These are phyloP conservation scores for Cephalopterus ornatus DNA, from an alignment of 2,113 vertebrate species.

Conservation along the genomic window DNA sequence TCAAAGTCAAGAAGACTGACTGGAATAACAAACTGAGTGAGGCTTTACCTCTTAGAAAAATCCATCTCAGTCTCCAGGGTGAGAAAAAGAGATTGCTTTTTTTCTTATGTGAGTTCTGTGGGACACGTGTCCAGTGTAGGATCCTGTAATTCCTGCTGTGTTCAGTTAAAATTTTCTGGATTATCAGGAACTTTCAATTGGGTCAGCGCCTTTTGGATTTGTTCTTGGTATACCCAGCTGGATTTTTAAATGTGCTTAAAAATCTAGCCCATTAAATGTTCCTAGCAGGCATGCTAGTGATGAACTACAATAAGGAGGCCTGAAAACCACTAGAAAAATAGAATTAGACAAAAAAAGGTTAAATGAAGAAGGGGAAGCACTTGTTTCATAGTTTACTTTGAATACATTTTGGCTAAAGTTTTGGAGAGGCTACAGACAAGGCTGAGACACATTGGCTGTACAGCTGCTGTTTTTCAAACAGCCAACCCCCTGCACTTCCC, in stretches of 20 bases:
- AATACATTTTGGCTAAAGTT: background rate
- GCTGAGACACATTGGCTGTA: background rate
- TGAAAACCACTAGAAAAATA: background rate
- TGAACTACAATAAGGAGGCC: background rate
- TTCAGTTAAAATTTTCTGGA: background rate
- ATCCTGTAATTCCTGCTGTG: background rate
- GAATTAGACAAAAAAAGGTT: background rate
- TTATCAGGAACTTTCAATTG: background rate
- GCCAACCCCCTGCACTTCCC: background rate
- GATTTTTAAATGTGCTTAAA: background rate
- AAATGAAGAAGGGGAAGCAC: background rate
- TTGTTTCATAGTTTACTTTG: background rate
- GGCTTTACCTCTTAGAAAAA: background rate
- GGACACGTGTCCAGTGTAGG: fast-evolving
- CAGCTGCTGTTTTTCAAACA: conserved; percentile 44
- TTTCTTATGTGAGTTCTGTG: background rate
- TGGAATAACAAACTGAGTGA: background rate
- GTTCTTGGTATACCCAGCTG: background rate
- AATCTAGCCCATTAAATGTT: background rate
- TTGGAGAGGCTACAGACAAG: background rate
- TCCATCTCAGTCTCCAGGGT: background rate
- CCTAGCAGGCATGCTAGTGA: background rate
- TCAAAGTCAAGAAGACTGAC: background rate
- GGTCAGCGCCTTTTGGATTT: background rate
- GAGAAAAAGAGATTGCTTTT: background rate